phyloP scores from a whole-genome alignment of 2,797 vertebrate species.

The Cossypha dichroa region DNA sequence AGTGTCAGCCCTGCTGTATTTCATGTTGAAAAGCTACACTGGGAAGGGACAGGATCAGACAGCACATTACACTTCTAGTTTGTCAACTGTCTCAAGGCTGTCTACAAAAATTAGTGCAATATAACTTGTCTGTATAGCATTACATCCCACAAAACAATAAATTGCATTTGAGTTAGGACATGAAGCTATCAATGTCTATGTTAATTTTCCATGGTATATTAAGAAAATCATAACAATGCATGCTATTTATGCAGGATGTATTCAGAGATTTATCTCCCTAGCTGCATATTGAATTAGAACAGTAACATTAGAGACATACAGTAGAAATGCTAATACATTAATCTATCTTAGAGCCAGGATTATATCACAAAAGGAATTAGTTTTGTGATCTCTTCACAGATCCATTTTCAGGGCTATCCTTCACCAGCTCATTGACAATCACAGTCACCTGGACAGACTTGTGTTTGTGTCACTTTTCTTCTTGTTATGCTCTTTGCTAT shows the following conservation, averaged over 20 bases:
- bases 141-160: slow-evolving; percentile 40
- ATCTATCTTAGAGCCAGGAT: slow-evolving; percentile 45
- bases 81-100: slow-evolving; percentile 33
- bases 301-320: slow-evolving; percentile 53
- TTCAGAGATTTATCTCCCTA: slow-evolving; percentile 71
- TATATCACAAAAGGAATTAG: slow-evolving; percentile 69
- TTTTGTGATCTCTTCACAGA: slow-evolving; percentile 46
- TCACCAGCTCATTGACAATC: slow-evolving; percentile 46
- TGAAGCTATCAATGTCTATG: slow-evolving; percentile 12
- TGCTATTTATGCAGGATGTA: slow-evolving; percentile 45
- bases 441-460: neutral
- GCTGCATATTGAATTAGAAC: slow-evolving; percentile 69
- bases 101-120: slow-evolving; percentile 41
- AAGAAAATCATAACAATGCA: slow-evolving; percentile 63
- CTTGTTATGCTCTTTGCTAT: neutral
- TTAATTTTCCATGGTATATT: slow-evolving; percentile 72
- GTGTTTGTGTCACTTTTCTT: slow-evolving; percentile 1
- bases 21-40: neutral
- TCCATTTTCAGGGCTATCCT: slow-evolving; percentile 49
- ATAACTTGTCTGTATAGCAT: slow-evolving; percentile 20
- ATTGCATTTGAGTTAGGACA: slow-evolving; percentile 12
- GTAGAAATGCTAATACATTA: neutral
- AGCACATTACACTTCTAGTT: neutral
- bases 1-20: neutral
- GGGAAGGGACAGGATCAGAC: neutral